Percentiles rank a stretch among this genome's conserved stretches.
phyloP scores from a whole-genome alignment of 2,888 invertebrate genomes.

The Harpagoxenus sublaevis region DNA sequence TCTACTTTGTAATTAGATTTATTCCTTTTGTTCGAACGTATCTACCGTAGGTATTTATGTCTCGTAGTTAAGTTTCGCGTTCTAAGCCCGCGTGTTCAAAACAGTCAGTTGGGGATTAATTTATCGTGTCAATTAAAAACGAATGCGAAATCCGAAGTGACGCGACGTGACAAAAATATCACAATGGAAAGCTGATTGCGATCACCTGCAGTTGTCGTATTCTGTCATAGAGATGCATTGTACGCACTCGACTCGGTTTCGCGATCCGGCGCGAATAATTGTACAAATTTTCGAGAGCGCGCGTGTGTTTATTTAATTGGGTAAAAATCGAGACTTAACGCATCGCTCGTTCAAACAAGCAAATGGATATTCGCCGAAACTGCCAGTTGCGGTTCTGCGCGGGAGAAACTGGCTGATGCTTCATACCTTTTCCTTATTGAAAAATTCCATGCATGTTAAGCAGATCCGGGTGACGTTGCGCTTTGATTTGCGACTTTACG shows the following conservation, averaged over 20 bases:
- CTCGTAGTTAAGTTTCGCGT: background rate
- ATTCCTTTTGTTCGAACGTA: background rate
- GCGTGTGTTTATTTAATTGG: constrained; percentile 27
- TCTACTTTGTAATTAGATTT: background rate
- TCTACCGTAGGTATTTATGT: background rate
- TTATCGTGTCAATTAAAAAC: constrained; percentile 21
- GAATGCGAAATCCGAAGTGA: background rate
- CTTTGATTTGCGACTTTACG: constrained; percentile 44
- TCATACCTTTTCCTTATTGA: constrained; percentile 30
- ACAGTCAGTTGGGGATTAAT: background rate
- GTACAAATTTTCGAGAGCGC: background rate
- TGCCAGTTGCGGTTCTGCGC: background rate
- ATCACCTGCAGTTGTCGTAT: background rate
- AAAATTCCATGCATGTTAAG: constrained; percentile 57
- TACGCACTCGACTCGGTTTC: constrained; percentile 1
- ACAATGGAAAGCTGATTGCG: constrained; percentile 23
- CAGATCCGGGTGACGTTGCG: constrained; percentile 19
- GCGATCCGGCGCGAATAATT: background rate
- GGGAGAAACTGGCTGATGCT: background rate
- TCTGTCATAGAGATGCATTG: background rate
- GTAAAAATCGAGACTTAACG: background rate
- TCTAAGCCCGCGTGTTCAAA: background rate
- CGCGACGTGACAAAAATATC: constrained; percentile 11
- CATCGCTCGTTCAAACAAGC: background rate
- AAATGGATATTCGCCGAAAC: background rate